Evolutionary conservation across 2,113 vertebrate species (phyloP).

Genomic region (human (Homo sapiens)): GRCh38 chr1:169318501-169319000

Average conservation of each 20-base stretch:
- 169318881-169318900: too few species aligned
- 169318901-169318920: not conserved
- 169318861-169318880: not conserved
- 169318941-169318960: not conserved
- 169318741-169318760: not conserved
- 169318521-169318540: not conserved
- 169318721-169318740: not conserved
- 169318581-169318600: not conserved
- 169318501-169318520: not conserved
- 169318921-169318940: not conserved
- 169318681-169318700: not conserved
- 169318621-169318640: not conserved
- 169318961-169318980: not conserved
- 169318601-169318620: not conserved
- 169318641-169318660: not conserved
- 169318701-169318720: not conserved
- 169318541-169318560: not conserved
- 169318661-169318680: not conserved
- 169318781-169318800: not conserved
- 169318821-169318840: not conserved
- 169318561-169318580: not conserved
- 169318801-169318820: not conserved
- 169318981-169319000: not conserved
- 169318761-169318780: not conserved
- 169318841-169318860: not conserved